Percentiles rank a stretch among this genome's conserved stretches.
Conservation (phyloP, 2,113 vertebrate genomes). For the Poeciliopsis turrubarensis region DNA sequence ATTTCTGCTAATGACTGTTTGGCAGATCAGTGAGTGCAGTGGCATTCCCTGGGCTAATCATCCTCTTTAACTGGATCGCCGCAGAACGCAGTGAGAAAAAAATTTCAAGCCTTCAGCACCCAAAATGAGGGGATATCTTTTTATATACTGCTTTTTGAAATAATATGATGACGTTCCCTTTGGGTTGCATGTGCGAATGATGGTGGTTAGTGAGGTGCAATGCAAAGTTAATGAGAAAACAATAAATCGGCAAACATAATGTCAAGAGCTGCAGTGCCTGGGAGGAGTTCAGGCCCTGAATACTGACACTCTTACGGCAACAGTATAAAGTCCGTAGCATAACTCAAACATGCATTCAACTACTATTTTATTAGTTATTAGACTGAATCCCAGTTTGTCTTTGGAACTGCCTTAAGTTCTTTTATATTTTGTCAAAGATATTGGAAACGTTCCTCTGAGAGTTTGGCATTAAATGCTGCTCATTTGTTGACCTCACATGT, state of each 20-base stretch:
- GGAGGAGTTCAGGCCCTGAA: background rate
- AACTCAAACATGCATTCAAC: background rate
- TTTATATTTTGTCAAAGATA: background rate
- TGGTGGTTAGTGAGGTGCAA: constrained; percentile 12
- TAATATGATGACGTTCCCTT: background rate
- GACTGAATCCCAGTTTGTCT: background rate
- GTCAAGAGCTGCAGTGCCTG: background rate
- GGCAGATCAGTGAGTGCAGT: constrained; percentile 19
- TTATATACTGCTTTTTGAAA: constrained; percentile 4
- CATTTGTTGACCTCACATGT: background rate
- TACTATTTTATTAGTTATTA: background rate
- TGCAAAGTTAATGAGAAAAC: constrained; percentile 3
- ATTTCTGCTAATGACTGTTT: constrained; percentile 33
- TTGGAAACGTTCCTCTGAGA: background rate
- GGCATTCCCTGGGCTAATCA: constrained; percentile 45
- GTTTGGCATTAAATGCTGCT: background rate
- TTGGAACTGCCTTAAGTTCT: background rate
- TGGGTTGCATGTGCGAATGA: constrained; percentile 8
- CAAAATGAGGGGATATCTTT: constrained; percentile 13
- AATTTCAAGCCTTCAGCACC: background rate
- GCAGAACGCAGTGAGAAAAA: background rate
- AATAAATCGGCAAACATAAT: constrained; percentile 4
- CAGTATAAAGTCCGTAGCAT: no score
- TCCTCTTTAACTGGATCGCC: constrained; percentile 28
- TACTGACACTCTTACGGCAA: background rate